Evolutionary conservation across 2,888 invertebrate genomes (phyloP).

Genomic region (Abrostola triplasia): DNA sequence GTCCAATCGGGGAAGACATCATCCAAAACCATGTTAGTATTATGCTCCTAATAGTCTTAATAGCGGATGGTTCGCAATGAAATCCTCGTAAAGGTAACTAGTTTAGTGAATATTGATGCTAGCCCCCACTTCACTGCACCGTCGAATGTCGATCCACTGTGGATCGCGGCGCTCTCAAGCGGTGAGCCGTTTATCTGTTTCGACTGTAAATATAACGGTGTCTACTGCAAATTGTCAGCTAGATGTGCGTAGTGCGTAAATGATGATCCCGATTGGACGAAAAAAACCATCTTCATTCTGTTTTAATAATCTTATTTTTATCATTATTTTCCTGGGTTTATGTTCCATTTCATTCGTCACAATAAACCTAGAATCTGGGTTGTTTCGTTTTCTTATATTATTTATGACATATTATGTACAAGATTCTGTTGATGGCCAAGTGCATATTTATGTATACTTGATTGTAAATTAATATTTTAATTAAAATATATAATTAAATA

Average conservation of each 20-base stretch:
- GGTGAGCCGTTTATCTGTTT: conserved; percentile 1
- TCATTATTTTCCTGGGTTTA: no score
- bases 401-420: conserved; percentile 8
- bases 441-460: conserved; percentile 4
- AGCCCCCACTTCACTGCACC: not conserved
- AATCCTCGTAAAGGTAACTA: not conserved
- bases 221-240: conserved; percentile 1
- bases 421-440: conserved; percentile 3
- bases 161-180: not conserved
- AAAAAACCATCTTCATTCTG: not conserved
- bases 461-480: conserved; percentile 22
- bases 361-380: no score
- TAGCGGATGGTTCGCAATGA: not conserved
- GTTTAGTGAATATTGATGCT: not conserved
- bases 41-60: no score
- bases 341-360: no score
- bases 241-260: not conserved
- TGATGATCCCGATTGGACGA: not conserved
- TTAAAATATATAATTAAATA: conserved; percentile 25
- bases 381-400: not conserved
- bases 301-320: no score
- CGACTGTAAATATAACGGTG: not conserved
- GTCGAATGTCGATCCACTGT: not conserved
- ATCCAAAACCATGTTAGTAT: no score
- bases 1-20: no score